Evolutionary conservation across 2,797 vertebrate genomes (phyloP), one percentile per base, ranked within the genome.

Genomic region (Babyrousa celebensis): DNA sequence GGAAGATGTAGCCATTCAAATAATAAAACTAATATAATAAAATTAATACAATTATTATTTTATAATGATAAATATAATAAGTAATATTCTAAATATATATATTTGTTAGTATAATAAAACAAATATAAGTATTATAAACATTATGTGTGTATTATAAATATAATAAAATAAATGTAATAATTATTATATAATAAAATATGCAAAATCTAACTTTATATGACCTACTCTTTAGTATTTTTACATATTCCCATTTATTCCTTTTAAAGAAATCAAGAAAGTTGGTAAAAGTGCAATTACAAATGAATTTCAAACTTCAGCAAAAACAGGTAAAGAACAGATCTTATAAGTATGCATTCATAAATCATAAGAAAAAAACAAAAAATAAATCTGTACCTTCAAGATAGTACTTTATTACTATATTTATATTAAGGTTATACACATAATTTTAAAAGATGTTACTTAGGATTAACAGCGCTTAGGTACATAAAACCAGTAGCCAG

Each of bases 301-400:
- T 4, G 63, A 62, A 96, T 67, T 63, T 95, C 16, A 75, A 6
- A 14, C 60, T 62, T 79, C 0, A 74, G 52, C 27, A 85, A 96
- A 90, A 92, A 25, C 17, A 48, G 32, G n/a, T 93, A 79, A 96
- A 85, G 16, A 95, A 88, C 14, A 86, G n/a, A n/a, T 54, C 96
- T 4, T 60, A 63, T 7, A 92, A 75, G 16, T 63, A 62, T 12
- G 94, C 86, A 86, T 94, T 91, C 86, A 32, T 82, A 97, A 80
- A 58, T 87, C 29, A 92, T 74, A 92, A 89, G 58, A 62, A 95
- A 93, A 86, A 67, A 95, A 94, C 63, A 80, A 85, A 89, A 92
- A 56, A 75, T 63, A 58, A 79, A 91, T 40, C 12, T 23, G 3
- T 52, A 56, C 40, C 12, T 95, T 91, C 6, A 68, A 94, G 48